A percentile compares a stretch with the other conserved stretches of the same genome.
Conservation (phyloP, 2,797 vertebrate genomes). For the Pantherophis alleghaniensis region DNA sequence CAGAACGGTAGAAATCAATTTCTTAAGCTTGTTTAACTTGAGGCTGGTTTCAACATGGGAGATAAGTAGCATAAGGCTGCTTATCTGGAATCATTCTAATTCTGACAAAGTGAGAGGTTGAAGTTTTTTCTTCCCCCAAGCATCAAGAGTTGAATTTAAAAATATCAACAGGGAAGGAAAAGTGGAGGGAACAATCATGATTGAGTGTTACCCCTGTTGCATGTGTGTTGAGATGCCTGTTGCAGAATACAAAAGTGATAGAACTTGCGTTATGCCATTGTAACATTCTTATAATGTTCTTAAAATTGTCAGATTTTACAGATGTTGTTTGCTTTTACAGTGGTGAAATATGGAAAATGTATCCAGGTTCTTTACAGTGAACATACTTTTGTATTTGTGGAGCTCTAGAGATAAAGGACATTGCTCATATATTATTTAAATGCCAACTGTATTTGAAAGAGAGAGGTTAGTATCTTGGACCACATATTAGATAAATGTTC, state of each 20-base stretch:
- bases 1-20: neutral
- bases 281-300: neutral
- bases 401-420: neutral
- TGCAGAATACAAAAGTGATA: neutral
- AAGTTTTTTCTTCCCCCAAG: neutral
- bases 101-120: neutral
- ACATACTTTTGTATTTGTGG: neutral
- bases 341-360: neutral
- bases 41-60: neutral
- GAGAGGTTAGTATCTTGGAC: neutral
- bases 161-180: neutral
- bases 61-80: neutral
- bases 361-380: neutral
- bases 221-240: neutral
- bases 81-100: neutral
- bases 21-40: neutral
- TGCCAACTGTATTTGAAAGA: neutral
- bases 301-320: neutral
- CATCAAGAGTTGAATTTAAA: neutral
- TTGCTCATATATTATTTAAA: neutral
- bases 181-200: neutral
- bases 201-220: neutral
- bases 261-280: neutral
- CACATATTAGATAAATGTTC: neutral
- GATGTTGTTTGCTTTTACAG: neutral